Evolutionary conservation across 2,113 vertebrate genomes (phyloP), one percentile per base, ranked within the genome.

Genomic region (Tapirus terrestris): DNA sequence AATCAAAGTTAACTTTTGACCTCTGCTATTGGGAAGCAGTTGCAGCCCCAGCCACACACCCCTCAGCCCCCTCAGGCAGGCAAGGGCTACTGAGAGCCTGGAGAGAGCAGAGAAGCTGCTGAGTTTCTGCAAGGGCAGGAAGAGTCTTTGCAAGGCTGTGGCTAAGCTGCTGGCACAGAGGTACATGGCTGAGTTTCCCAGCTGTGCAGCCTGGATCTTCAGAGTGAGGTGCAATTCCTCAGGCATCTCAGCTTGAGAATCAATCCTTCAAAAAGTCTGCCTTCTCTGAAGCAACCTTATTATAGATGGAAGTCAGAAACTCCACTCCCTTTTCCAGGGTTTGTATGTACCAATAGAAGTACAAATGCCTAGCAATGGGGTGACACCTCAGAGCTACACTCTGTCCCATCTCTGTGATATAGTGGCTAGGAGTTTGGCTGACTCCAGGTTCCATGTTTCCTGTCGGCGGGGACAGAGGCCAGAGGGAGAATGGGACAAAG

Each of bases 321-420:
- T 81, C 48, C 16, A 91, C 14, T 17, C 43, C 58, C 31, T 80
- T 84, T 70, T 13, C 20, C 1, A 1, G 33, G 8, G 13, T 67
- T n/a, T 97, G 53, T 53, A 0, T 3, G 61, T 96, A 96, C 60
- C 87, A 97, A 53, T 23, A 84, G 58, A 92, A 39, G 10, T 5
- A 33, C n/a, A 6, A 1, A 3, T 76, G 68, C 76, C n/a, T 51
- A 70, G 36, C n/a, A 63, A 45, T 20, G 7, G 45, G 97, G 29
- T 72, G 95, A 91, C 95, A 98, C 13, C 45, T 70, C 86, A 98
- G 67, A 17, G 43, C 25, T 75, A 8, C 14, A 0, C 61, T 85
- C 70, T 75, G 53, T 92, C 73, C 96, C 91, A 84, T 73, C 39
- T 51, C 93, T 91, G 95, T 14, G 4, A 97, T 61, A 17, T 87